These are phyloP conservation scores for Eospalax fontanierii DNA, from an alignment of 2,797 vertebrate species.

Conservation along the genomic window DNA sequence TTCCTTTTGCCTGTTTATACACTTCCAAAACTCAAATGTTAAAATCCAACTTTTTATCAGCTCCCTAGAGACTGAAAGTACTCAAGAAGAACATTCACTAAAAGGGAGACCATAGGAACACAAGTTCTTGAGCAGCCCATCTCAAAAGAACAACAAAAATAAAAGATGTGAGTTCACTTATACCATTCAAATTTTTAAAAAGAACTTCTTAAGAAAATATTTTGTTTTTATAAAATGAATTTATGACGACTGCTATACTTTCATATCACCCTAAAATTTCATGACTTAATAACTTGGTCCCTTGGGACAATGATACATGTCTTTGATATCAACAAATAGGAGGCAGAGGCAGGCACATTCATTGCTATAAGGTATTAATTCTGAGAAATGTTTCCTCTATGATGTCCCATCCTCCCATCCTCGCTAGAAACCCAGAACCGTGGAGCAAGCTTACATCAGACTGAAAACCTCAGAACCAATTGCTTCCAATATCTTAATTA, in stretches of 20 bases:
- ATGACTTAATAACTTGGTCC: background rate
- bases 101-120: background rate
- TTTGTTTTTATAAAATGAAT: slow-evolving; percentile 59
- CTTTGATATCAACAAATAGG: too few species aligned
- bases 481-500: background rate
- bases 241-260: background rate
- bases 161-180: background rate
- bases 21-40: slow-evolving; percentile 20
- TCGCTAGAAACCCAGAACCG: background rate
- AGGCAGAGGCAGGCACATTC: background rate
- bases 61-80: background rate
- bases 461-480: background rate
- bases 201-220: background rate
- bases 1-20: slow-evolving; percentile 1
- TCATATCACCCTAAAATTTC: background rate
- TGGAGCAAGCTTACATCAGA: background rate
- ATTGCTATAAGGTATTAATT: background rate
- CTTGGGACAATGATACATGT: too few species aligned
- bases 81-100: slow-evolving; percentile 21
- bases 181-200: slow-evolving; percentile 12
- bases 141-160: background rate
- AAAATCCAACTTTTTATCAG: background rate
- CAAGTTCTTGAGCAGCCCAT: background rate
- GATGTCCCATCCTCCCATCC: too few species aligned
- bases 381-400: background rate